Evolutionary conservation across 2,113 vertebrate species (phyloP).

Genomic region (Syngnathus scovelli): DNA sequence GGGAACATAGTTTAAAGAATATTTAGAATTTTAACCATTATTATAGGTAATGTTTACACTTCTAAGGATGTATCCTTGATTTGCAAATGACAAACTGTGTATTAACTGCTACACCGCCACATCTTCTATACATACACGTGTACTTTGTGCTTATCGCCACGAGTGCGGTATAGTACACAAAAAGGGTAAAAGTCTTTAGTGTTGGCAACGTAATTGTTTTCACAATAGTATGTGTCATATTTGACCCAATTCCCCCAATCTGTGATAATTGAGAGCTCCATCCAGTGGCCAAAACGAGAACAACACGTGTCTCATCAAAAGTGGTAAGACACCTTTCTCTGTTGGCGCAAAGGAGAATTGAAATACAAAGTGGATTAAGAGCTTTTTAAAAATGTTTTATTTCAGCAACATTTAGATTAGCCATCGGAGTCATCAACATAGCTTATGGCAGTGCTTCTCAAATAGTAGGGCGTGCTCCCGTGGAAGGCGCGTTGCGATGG

Average conservation of each 20-base stretch:
- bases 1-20: too few relatives aligned
- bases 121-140: not conserved
- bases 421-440: conserved; percentile 64
- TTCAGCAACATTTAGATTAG: conserved; percentile 71
- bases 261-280: not conserved
- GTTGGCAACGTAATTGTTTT: not conserved
- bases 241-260: conserved; percentile 26
- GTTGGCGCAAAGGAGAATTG: not conserved
- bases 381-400: conserved; percentile 62
- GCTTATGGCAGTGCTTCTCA: conserved; percentile 48
- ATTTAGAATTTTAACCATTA: too few relatives aligned
- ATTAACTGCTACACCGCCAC: not conserved
- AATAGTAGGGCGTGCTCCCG: too few relatives aligned
- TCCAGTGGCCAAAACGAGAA: not conserved
- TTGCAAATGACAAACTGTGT: not conserved
- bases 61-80: too few relatives aligned
- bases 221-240: conserved; percentile 37
- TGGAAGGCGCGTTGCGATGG: too few relatives aligned
- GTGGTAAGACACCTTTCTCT: conserved; percentile 16
- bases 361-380: conserved; percentile 1
- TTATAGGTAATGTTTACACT: too few relatives aligned
- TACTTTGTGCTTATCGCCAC: not conserved
- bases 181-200: not conserved
- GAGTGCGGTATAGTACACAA: not conserved
- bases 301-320: not conserved